Evolutionary conservation across 2,113 vertebrate species (phyloP).

Genomic region (Plectropomus leopardus): DNA sequence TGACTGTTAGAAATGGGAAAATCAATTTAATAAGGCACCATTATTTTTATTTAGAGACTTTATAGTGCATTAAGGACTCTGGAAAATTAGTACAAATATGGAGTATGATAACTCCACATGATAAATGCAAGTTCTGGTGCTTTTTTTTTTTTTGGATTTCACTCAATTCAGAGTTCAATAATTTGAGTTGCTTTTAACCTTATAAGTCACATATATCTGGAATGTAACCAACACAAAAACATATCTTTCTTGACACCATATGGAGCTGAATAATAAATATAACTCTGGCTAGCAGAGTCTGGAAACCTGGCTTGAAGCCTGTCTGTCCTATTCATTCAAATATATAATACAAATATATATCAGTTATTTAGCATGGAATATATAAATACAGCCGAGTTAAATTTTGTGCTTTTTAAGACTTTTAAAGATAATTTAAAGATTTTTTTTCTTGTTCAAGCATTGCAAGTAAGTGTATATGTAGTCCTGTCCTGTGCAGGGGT

Average conservation of each 20-base stretch:
- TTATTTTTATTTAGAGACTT: background rate
- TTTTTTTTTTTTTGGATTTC: background rate
- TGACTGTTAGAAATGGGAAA: background rate
- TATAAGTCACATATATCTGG: background rate
- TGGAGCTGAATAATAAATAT: conserved; percentile 6
- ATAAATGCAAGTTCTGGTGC: background rate
- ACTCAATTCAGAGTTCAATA: background rate
- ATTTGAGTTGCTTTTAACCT: background rate
- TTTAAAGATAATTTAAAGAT: too few species aligned
- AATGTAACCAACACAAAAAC: background rate
- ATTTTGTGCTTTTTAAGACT: too few species aligned
- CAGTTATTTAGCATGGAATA: too few species aligned
- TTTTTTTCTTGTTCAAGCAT: too few species aligned
- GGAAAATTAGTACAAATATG: conserved; percentile 5
- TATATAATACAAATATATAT: background rate
- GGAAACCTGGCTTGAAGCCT: background rate
- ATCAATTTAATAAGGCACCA: background rate
- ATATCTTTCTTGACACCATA: background rate
- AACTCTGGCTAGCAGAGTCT: background rate
- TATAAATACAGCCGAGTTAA: background rate
- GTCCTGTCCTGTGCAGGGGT: too few species aligned
- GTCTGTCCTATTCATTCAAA: background rate
- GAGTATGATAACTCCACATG: background rate
- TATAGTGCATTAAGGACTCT: background rate
- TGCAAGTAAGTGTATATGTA: too few species aligned